Percentiles rank a stretch among this genome's conserved stretches.
Conservation (phyloP, 2,113 vertebrate species). For the Microcebus jonahi region DNA sequence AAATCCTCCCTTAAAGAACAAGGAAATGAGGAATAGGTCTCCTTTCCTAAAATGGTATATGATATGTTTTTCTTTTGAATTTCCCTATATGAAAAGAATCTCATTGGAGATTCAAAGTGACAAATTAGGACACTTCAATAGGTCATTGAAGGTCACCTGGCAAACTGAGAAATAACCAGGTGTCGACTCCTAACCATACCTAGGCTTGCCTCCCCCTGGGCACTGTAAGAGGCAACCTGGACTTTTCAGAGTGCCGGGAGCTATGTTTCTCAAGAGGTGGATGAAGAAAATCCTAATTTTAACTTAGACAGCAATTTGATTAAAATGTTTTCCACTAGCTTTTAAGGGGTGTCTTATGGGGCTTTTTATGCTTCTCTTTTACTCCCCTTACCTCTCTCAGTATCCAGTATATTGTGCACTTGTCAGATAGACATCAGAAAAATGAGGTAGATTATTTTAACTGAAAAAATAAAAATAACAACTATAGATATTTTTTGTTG, state of each 20-base stretch:
- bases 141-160: background rate
- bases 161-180: background rate
- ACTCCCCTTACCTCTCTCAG: background rate
- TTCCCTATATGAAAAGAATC: background rate
- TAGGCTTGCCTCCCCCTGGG: background rate
- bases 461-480: background rate
- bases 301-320: slow-evolving; percentile 14
- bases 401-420: background rate
- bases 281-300: background rate
- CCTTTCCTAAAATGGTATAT: background rate
- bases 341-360: background rate
- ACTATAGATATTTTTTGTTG: background rate
- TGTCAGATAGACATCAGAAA: background rate
- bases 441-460: background rate
- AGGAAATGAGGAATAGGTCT: background rate
- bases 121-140: background rate
- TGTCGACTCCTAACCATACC: background rate
- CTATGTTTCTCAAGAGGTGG: background rate
- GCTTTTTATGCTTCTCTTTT: background rate
- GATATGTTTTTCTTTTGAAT: background rate
- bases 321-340: background rate
- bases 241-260: background rate
- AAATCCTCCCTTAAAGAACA: background rate
- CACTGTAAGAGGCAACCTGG: background rate
- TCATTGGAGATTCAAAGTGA: background rate